Percentiles rank a stretch among this genome's conserved stretches.
These are phyloP conservation scores for Parauchenoglanis ngamensis DNA, from an alignment of 2,797 vertebrate genomes.

Conservation along the genomic window DNA sequence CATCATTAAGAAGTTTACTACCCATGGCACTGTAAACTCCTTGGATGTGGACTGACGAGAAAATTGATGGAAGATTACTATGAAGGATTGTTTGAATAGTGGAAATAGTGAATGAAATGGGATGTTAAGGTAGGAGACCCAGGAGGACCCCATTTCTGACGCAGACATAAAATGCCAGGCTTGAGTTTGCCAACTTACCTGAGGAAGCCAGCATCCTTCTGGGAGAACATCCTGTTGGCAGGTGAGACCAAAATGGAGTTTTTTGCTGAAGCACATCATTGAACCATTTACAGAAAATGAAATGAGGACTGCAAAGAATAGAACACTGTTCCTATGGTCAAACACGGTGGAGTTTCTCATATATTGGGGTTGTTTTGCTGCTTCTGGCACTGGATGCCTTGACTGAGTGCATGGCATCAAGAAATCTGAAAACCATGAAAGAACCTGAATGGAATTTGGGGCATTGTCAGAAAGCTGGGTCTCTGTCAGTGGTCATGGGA, in stretches of 20 bases:
- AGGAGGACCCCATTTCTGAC: neutral
- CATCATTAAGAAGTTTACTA: neutral
- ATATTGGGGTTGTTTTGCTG: neutral
- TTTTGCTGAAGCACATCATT: neutral
- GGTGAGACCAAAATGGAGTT: neutral
- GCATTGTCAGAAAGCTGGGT: too few relatives aligned
- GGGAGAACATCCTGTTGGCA: neutral
- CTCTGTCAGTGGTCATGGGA: too few relatives aligned
- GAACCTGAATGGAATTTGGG: too few relatives aligned
- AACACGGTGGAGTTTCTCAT: neutral
- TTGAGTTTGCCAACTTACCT: neutral
- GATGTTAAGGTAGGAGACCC: neutral
- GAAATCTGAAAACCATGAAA: too few relatives aligned
- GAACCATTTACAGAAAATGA: neutral
- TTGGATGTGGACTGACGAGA: neutral
- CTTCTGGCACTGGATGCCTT: neutral
- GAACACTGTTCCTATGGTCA: neutral
- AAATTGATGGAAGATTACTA: neutral
- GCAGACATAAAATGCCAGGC: neutral
- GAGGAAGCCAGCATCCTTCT: neutral
- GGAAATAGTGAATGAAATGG: neutral
- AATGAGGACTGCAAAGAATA: neutral
- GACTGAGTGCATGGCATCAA: neutral
- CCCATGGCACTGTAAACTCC: neutral
- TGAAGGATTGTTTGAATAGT: neutral